These are phyloP conservation scores for Aegypius monachus DNA, from an alignment of 2,113 vertebrate species.

Conservation along the genomic window DNA sequence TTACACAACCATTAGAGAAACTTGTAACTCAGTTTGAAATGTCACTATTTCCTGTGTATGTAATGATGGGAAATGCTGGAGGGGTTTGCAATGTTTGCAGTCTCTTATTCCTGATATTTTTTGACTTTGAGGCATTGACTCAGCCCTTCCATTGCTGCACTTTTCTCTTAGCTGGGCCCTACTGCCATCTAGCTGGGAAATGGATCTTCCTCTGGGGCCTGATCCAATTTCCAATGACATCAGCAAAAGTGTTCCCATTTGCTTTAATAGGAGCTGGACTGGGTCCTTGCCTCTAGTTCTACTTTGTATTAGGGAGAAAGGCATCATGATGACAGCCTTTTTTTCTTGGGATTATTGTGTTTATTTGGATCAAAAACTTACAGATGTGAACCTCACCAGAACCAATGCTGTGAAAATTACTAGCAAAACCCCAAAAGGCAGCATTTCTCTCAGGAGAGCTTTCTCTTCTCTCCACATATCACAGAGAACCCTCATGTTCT, in stretches of 20 bases:
- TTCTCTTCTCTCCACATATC: neutral
- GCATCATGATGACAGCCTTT: neutral
- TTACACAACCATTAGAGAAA: neutral
- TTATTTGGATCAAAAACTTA: neutral
- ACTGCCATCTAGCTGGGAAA: conserved; percentile 66
- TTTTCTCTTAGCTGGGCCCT: conserved; percentile 53
- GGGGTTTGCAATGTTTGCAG: neutral
- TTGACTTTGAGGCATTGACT: conserved; percentile 34
- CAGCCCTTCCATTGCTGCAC: conserved; percentile 14
- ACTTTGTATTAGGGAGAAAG: neutral
- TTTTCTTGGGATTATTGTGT: neutral
- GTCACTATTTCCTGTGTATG: neutral
- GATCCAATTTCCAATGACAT: conserved; percentile 31
- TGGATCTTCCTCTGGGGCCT: conserved; percentile 58
- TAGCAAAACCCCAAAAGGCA: neutral
- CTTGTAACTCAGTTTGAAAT: neutral
- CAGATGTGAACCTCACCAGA: neutral
- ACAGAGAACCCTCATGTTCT: neutral
- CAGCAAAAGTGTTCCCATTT: conserved; percentile 14
- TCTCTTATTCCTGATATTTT: conserved; percentile 2
- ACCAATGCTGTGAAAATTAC: neutral
- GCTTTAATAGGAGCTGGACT: neutral
- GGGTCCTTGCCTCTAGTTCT: neutral
- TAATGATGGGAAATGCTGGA: neutral
- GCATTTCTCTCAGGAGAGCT: neutral